Percentiles rank a stretch among this genome's conserved stretches.
phyloP scores from a whole-genome alignment of 2,888 invertebrate species.

The Rotaria macrura region DNA sequence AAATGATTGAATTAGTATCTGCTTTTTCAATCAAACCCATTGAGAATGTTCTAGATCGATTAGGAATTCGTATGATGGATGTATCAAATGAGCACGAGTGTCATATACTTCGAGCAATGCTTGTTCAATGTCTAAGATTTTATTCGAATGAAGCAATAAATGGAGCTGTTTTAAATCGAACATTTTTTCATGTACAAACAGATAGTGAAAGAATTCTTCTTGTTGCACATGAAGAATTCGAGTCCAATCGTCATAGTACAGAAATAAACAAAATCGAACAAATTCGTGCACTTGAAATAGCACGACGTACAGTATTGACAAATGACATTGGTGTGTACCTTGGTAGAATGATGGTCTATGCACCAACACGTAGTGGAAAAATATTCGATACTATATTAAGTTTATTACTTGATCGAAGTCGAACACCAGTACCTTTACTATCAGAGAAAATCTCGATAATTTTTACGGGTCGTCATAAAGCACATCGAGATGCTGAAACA shows the following conservation, averaged over 20 bases:
- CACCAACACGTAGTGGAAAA: constrained; percentile 1
- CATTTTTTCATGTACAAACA: background rate
- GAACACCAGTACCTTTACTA: background rate
- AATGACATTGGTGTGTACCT: background rate
- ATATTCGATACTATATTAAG: background rate
- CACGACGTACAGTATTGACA: background rate
- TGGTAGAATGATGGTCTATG: constrained; percentile 8
- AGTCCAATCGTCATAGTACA: background rate
- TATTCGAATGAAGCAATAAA: background rate
- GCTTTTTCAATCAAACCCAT: background rate
- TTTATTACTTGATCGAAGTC: background rate
- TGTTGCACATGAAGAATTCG: background rate
- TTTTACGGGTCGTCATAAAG: constrained; percentile 19
- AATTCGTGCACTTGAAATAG: background rate
- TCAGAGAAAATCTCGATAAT: background rate
- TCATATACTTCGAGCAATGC: background rate
- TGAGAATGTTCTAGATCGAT: background rate
- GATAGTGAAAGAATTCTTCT: background rate
- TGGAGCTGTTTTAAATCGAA: background rate
- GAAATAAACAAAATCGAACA: background rate
- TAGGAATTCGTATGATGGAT: constrained; percentile 9
- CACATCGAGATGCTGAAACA: constrained; percentile 2
- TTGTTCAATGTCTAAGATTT: constrained; percentile 3
- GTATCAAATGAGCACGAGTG: background rate
- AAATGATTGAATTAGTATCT: background rate